Evolutionary conservation across 2,888 invertebrate species (phyloP).

Genomic region (Eretmocerus hayati): DNA sequence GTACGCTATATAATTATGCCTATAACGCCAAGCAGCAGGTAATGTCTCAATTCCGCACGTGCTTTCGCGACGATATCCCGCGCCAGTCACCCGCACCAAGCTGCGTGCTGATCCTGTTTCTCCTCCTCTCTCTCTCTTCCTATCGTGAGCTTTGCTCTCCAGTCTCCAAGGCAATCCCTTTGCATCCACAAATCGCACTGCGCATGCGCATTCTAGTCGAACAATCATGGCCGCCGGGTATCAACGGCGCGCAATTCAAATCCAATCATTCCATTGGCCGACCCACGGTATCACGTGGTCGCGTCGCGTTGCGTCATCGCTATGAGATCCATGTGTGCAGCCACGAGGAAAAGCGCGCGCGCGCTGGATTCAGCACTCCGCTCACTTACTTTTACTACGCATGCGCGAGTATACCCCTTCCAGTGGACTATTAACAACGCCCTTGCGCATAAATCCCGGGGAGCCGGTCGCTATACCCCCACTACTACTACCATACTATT

Average conservation of each 20-base stretch:
- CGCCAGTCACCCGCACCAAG: no score
- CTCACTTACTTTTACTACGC: no score
- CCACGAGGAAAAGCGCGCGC: background rate
- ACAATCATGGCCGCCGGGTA: slow-evolving; percentile 2
- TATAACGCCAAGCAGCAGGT: slow-evolving; percentile 46
- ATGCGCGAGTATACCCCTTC: no score
- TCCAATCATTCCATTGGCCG: slow-evolving; percentile 23
- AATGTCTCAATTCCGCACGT: slow-evolving; percentile 47
- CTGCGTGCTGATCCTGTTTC: no score
- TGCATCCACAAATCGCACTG: no score
- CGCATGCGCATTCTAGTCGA: no score
- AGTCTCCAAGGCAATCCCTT: no score
- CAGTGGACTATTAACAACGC: slow-evolving; percentile 48
- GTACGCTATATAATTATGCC: slow-evolving; percentile 46
- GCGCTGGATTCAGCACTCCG: slow-evolving; percentile 22
- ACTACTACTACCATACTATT: slow-evolving; percentile 14
- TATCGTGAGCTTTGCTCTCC: no score
- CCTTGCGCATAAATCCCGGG: slow-evolving; percentile 47
- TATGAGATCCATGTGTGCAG: background rate
- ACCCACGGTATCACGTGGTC: slow-evolving; percentile 18
- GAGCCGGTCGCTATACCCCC: slow-evolving; percentile 34
- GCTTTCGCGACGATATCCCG: slow-evolving; percentile 44
- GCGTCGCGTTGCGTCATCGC: slow-evolving; percentile 33
- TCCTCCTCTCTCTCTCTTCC: no score
- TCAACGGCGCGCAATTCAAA: slow-evolving; percentile 36